Evolutionary conservation across 2,113 vertebrate species (phyloP).

Genomic region (Otis tarda): DNA sequence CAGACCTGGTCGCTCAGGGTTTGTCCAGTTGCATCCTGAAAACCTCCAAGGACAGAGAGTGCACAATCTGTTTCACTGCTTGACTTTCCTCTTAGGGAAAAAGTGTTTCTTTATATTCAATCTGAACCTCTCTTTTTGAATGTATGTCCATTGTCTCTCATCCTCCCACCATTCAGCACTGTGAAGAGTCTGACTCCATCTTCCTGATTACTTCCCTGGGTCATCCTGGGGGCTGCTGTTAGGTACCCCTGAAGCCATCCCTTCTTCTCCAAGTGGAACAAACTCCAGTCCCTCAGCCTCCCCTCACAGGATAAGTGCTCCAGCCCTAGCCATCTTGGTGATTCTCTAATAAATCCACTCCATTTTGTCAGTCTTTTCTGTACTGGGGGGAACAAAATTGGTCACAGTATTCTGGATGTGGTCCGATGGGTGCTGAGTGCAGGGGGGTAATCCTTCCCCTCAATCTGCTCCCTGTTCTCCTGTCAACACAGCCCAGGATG

Average conservation of each 20-base stretch:
- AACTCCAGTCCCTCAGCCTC: not conserved
- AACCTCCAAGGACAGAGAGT: not conserved
- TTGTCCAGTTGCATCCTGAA: not conserved
- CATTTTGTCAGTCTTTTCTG: not conserved
- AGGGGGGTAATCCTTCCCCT: not conserved
- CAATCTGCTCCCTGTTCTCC: not conserved
- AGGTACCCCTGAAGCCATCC: not conserved
- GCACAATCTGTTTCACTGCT: not conserved
- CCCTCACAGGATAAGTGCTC: not conserved
- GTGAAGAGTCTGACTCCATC: not conserved
- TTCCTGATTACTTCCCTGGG: not conserved
- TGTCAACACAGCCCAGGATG: not conserved
- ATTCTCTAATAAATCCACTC: not conserved
- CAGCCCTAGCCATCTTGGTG: not conserved
- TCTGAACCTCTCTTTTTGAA: not conserved
- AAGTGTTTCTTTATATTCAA: not conserved
- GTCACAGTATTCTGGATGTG: not conserved
- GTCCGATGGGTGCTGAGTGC: not conserved
- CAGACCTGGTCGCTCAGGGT: not conserved
- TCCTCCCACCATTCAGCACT: not conserved
- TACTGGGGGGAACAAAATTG: not conserved
- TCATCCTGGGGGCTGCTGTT: not conserved
- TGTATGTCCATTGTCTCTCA: not conserved
- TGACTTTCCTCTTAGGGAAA: not conserved
- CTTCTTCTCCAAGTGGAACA: not conserved